Percentiles rank a stretch among this genome's conserved stretches.
Conservation (phyloP, 2,888 invertebrate species). For the Drosophila leonis region DNA sequence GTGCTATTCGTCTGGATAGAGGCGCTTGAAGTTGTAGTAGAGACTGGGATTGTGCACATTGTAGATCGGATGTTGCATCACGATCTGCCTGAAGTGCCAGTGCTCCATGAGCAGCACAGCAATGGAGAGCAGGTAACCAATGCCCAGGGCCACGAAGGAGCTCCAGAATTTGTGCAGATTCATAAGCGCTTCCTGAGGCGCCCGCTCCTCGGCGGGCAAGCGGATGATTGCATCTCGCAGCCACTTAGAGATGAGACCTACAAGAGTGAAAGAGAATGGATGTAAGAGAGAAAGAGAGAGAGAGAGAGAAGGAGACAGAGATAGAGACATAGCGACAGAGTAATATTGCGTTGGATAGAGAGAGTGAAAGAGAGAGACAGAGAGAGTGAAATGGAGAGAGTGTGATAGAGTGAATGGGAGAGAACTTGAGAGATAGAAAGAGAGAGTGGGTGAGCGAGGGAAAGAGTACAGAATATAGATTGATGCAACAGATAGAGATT, state of each 20-base stretch:
- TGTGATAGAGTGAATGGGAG: not conserved
- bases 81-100: slow-evolving; percentile 89
- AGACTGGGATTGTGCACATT: slow-evolving; percentile 87
- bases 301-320: not conserved
- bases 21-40: slow-evolving; percentile 81
- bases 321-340: not conserved
- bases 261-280: not conserved
- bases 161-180: slow-evolving; percentile 92
- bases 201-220: slow-evolving; percentile 87
- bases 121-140: slow-evolving; percentile 89
- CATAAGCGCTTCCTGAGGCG: slow-evolving; percentile 91
- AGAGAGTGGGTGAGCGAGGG: not conserved
- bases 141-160: slow-evolving; percentile 90
- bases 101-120: slow-evolving; percentile 88
- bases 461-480: not conserved
- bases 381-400: not conserved
- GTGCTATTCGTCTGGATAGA: slow-evolving; percentile 57
- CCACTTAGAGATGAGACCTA: slow-evolving; percentile 92
- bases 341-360: too few relatives aligned
- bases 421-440: not conserved
- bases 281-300: not conserved
- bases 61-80: slow-evolving; percentile 89
- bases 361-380: not conserved
- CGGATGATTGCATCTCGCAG: slow-evolving; percentile 90
- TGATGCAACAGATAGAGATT: not conserved